Evolutionary conservation across 2,888 invertebrate genomes (phyloP).

Genomic region (Yponomeuta evonymella): DNA sequence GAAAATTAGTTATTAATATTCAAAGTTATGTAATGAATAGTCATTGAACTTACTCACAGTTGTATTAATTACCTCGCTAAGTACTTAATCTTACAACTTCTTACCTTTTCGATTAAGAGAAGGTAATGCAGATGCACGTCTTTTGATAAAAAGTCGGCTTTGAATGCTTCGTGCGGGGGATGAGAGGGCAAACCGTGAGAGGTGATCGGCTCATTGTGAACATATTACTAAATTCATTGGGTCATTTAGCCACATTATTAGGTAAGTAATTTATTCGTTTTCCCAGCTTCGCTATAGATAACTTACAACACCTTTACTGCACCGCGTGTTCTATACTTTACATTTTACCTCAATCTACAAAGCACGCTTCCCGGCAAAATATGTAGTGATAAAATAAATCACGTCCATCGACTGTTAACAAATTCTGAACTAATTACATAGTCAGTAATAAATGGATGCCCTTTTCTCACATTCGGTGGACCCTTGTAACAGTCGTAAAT

Average conservation of each 20-base stretch:
- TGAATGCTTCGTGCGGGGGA: not conserved
- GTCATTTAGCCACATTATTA: too few species aligned
- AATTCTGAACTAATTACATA: not conserved
- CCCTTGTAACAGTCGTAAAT: not conserved
- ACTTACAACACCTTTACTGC: too few species aligned
- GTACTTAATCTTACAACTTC: not conserved
- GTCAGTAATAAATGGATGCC: not conserved
- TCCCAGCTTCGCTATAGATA: too few species aligned
- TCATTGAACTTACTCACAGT: not conserved
- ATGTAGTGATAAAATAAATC: not conserved
- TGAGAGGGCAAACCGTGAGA: too few species aligned
- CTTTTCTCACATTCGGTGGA: not conserved
- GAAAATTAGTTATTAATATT: slow-evolving; percentile 6
- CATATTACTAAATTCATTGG: too few species aligned
- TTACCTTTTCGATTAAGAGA: not conserved
- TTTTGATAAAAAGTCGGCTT: not conserved
- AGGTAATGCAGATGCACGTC: not conserved
- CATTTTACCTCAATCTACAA: not conserved
- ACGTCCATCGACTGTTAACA: not conserved
- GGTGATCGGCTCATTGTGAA: too few species aligned
- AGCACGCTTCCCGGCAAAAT: not conserved
- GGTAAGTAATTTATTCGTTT: too few species aligned
- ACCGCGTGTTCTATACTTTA: not conserved
- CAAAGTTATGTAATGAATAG: slow-evolving; percentile 2
- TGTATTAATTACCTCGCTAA: not conserved